Evolutionary conservation across 2,888 invertebrate genomes (phyloP), one percentile per base, ranked within the genome.

Genomic region (Phorcus lineatus): DNA sequence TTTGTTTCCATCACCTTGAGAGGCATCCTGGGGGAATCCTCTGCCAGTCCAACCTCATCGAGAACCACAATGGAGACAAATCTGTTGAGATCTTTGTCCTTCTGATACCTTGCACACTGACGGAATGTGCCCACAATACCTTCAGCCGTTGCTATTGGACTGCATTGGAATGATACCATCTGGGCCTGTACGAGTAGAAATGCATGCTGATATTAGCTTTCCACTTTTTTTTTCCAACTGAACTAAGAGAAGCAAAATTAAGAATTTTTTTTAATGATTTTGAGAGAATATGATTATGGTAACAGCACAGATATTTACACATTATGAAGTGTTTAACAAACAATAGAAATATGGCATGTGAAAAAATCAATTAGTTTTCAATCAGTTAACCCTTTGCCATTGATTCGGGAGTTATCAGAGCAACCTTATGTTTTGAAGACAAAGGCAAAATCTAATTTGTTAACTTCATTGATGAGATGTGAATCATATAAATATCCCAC

Each of bases 111-210:
- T 9, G 91, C 89, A 85, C 91, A 91, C 82, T 91, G 91, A 17
- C 85, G 78, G 85, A 91, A 91, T 1, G 89, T 91, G 22, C 87
- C 88, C 55, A 90, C 84, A 75, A 92, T 91, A 22, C 91, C 91
- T 67, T 91, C 91, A 47, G 92, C 88, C 2, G 91, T 91, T 0
- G 92, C 87, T 74, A 91, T 81, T 13, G 90, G 91, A 78, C 91
- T 91, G 83, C 92, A 92, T 82, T 92, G 92, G 86, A 91, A 92
- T 0, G 91, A 91, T 24, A 91, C 87, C 91, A 91, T 91, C 85
- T 91, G 90, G 2, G 85, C 89, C 91, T 24, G 47, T 11, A 47
- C 1, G 47, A 47, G 47, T 1, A 11, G 1, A 47, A 13, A 6
- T 11, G 47, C 3, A 47, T 13, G 6, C 6, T 47, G 6, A 11